These are phyloP conservation scores for Patagioenas fasciata DNA, from an alignment of 2,113 vertebrate species.

Conservation along the genomic window DNA sequence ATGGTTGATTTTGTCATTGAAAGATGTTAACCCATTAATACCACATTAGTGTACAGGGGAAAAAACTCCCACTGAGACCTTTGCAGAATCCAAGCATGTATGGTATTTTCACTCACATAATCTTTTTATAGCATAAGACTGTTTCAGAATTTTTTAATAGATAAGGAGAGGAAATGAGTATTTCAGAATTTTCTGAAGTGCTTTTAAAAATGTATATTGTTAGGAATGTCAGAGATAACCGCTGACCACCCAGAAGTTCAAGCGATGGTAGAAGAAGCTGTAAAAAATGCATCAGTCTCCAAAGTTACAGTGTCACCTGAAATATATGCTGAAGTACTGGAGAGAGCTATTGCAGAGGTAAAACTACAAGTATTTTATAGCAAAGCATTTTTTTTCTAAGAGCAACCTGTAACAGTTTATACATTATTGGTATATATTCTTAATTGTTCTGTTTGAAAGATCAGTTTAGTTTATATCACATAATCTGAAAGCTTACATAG, in stretches of 20 bases:
- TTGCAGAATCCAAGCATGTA: neutral
- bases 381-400: neutral
- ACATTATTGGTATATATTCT: neutral
- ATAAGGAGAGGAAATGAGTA: neutral
- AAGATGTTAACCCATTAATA: neutral
- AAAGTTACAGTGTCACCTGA: conserved; percentile 53
- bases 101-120: neutral
- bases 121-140: neutral
- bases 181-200: neutral
- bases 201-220: neutral
- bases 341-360: conserved; percentile 79
- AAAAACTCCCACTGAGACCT: neutral
- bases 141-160: neutral
- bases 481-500: neutral
- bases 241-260: conserved; percentile 83
- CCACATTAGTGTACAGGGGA: neutral
- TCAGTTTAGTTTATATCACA: neutral
- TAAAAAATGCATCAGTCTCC: conserved; percentile 60
- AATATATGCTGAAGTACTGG: conserved; percentile 73
- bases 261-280: conserved; percentile 67
- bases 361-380: neutral
- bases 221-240: conserved; percentile 66
- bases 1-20: neutral
- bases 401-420: neutral
- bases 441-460: neutral